Evolutionary conservation across 2,888 invertebrate species (phyloP), one percentile per base, ranked within the genome.

Genomic region (Cantharis flavilabris): DNA sequence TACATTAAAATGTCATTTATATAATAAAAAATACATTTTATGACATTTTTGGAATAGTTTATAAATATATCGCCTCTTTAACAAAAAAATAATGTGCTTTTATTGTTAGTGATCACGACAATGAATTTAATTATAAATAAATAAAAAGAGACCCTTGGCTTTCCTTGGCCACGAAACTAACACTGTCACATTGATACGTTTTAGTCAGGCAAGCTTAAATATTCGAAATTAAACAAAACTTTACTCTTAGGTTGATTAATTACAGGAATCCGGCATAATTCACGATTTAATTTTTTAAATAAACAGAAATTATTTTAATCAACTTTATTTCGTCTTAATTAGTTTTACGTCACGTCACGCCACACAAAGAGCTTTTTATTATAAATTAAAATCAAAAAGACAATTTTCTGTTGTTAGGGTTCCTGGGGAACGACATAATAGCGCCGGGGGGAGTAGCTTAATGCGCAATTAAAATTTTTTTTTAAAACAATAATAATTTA

Each of bases 81-180:
- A n/a, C 23, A 14, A 65, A 65, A 65, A 65, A 23, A 23, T 23
- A 67, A 67, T 14, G 18, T 67, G n/a, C 9, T 23, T 67, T 67
- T 67, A 18, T n/a, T 23, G 20, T 11, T 26, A 26, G 23, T 26
- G 65, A 67, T 67, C 65, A 26, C 18, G 65, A 67, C n/a, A 67
- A 67, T 23, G 65, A 67, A 67, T 67, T 67, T 67, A 67, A 67
- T 67, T 67, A 67, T 67, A 67, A 67, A 67, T 67, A 23, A 67
- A 23, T 67, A 26, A 26, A 26, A 67, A 23, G n/a, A n/a, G 65
- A 11, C 65, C 65, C 26, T 67, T 23, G 16, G 16, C 16, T 16
- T 16, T 16, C 16, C 16, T 16, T 16, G 65, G 26, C 65, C 49
- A 23, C 26, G 65, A 23, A 65, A 26, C 65, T 49, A n/a, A n/a